A percentile compares a stretch with the other conserved stretches of the same genome.
These are phyloP conservation scores for Microplitis deprimator DNA, from an alignment of 2,888 invertebrate genomes.

Conservation along the genomic window DNA sequence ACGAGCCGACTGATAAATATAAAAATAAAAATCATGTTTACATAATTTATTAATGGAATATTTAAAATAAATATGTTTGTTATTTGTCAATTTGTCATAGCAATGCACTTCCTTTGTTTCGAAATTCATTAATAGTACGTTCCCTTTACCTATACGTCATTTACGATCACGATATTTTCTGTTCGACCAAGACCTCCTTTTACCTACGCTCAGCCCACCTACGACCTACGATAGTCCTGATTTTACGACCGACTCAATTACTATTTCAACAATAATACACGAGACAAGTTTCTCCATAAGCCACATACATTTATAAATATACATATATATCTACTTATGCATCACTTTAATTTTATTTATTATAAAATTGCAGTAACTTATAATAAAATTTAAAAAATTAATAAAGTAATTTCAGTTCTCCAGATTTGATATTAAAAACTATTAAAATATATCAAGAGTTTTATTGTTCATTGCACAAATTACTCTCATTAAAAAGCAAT, in stretches of 20 bases:
- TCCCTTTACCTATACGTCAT: constrained; percentile 42
- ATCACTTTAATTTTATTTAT: too few species aligned
- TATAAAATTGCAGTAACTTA: too few species aligned
- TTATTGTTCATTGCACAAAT: too few species aligned
- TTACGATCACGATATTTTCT: constrained; percentile 41
- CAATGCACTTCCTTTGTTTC: constrained; percentile 35
- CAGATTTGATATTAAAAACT: too few species aligned
- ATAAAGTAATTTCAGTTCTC: too few species aligned
- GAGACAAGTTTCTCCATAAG: background rate
- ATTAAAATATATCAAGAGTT: too few species aligned
- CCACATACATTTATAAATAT: constrained; percentile 2
- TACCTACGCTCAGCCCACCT: constrained; percentile 59
- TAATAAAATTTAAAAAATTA: too few species aligned
- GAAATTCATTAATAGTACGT: constrained; percentile 32
- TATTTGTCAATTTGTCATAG: constrained; percentile 11
- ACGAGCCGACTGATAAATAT: too few species aligned
- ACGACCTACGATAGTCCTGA: constrained; percentile 52
- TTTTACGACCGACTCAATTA: constrained; percentile 11
- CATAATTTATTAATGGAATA: too few species aligned
- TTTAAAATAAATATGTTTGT: background rate
- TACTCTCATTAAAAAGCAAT: too few species aligned
- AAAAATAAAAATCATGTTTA: too few species aligned
- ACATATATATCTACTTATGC: background rate
- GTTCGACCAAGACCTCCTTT: constrained; percentile 58
- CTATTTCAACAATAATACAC: background rate